Evolutionary conservation across 2,888 invertebrate genomes (phyloP).

Genomic region (Nomada goodeniana): DNA sequence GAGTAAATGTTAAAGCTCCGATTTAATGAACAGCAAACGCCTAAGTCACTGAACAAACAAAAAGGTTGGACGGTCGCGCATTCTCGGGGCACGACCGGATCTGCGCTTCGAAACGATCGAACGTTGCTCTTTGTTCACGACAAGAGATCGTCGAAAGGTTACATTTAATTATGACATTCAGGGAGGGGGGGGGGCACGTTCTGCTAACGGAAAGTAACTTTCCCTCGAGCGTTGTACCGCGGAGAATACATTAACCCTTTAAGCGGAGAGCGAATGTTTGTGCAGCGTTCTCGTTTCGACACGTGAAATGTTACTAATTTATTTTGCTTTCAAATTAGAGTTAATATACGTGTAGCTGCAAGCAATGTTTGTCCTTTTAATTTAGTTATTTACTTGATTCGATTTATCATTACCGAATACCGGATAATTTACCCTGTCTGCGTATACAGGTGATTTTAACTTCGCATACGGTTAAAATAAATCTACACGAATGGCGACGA

Average conservation of each 20-base stretch:
- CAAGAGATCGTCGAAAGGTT: constrained; percentile 43
- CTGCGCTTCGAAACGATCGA: constrained; percentile 62
- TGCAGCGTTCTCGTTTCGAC: too few relatives aligned
- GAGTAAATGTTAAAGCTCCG: neutral
- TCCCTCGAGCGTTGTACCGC: constrained; percentile 10
- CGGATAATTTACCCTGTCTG: too few relatives aligned
- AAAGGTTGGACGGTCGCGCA: constrained; percentile 13
- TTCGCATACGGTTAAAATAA: too few relatives aligned
- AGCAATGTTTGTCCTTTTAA: too few relatives aligned
- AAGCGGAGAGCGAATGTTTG: too few relatives aligned
- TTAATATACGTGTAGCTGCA: too few relatives aligned
- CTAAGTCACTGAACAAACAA: neutral
- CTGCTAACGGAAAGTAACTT: constrained; percentile 18
- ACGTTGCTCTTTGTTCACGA: constrained; percentile 57
- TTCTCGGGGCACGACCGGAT: constrained; percentile 62
- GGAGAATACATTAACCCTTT: neutral
- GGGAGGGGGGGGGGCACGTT: constrained; percentile 6
- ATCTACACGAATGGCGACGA: too few relatives aligned
- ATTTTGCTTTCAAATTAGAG: too few relatives aligned
- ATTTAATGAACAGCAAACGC: constrained; percentile 15
- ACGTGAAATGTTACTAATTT: too few relatives aligned
- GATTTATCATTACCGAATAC: too few relatives aligned
- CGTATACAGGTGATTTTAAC: too few relatives aligned
- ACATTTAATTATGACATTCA: constrained; percentile 47
- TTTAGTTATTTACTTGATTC: too few relatives aligned